Evolutionary conservation across 2,113 vertebrate genomes (phyloP), one percentile per base, ranked within the genome.

Genomic region (Stercorarius parasiticus): DNA sequence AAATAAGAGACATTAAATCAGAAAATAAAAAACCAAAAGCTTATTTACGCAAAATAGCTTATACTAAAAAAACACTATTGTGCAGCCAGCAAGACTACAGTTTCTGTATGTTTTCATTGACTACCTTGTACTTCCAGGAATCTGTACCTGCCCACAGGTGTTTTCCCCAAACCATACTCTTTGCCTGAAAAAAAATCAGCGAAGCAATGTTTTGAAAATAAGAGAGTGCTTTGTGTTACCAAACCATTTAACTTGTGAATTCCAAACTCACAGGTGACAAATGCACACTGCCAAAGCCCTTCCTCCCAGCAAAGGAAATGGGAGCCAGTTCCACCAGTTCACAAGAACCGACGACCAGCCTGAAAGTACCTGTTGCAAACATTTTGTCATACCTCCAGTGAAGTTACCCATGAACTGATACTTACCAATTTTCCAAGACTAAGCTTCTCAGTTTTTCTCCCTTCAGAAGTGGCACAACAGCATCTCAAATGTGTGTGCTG

Each of bases 31-130:
- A 86, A 11, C 0, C 2, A 76, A 62, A 45, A 11, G 5, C 1
- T 80, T n/a, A 11, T 13, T 82, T 15, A 38, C 2, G 3, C 6
- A 52, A 43, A 69, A 20, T 8, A 52, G 20, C 2, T 58, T 7
- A 1, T 3, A 42, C 6, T n/a, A 16, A 38, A 29, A 59, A 47
- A 47, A 1, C 5, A 52, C 2, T 1, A 47, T 1, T 55, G 15
- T 5, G 15, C 23, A 88, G 59, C 20, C 55, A 82, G 15, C 30
- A 62, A 84, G 18, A 20, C 14, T 4, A 21, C 3, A 69, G 12
- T 20, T 69, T 11, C 29, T 55, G 5, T 17, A 8, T 7, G 52
- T 62, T 92, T 30, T 32, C 25, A 23, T 0, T 17, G 13, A 30
- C 52, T 74, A 27, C 17, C 42, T 21, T 32, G 4, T 6, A 42